Evolutionary conservation across 2,797 vertebrate genomes (phyloP).

Genomic region (Danio kyathit): DNA sequence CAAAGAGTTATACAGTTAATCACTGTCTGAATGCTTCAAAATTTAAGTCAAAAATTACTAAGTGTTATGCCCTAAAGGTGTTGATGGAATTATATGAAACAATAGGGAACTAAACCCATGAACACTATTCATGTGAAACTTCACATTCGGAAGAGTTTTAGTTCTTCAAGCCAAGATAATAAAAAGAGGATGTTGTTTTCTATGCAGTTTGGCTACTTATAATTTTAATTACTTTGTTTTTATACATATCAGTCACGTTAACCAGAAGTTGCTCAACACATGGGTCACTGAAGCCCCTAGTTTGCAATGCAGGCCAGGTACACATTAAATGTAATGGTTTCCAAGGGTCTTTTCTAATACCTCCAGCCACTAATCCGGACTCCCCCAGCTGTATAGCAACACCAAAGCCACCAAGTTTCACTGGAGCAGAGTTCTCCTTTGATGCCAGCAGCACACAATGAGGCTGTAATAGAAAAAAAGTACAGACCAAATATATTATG

Average conservation of each 20-base stretch:
- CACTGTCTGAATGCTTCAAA: background rate
- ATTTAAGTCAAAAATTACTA: background rate
- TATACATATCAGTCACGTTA: background rate
- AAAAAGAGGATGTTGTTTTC: background rate
- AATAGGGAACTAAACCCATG: background rate
- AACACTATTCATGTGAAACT: background rate
- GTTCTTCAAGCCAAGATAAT: background rate
- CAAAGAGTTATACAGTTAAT: background rate
- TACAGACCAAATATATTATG: background rate
- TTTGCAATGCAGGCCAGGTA: conserved; percentile 5
- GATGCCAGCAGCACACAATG: conserved; percentile 97
- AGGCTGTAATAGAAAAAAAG: conserved; percentile 80
- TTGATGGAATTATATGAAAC: background rate
- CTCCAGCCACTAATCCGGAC: conserved; percentile 97
- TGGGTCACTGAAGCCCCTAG: background rate
- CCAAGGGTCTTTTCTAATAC: conserved; percentile 70
- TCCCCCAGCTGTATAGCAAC: conserved; percentile 97
- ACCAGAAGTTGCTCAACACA: background rate
- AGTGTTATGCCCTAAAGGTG: background rate
- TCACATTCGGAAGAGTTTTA: conserved; percentile 10
- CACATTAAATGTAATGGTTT: background rate
- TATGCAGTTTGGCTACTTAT: background rate
- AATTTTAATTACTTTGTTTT: background rate
- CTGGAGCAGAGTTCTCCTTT: conserved; percentile 97
- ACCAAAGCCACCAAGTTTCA: conserved; percentile 97